Percentiles rank a stretch among this genome's conserved stretches.
phyloP scores from a whole-genome alignment of 1,140 invertebrate species.

The Uloborus diversus region DNA sequence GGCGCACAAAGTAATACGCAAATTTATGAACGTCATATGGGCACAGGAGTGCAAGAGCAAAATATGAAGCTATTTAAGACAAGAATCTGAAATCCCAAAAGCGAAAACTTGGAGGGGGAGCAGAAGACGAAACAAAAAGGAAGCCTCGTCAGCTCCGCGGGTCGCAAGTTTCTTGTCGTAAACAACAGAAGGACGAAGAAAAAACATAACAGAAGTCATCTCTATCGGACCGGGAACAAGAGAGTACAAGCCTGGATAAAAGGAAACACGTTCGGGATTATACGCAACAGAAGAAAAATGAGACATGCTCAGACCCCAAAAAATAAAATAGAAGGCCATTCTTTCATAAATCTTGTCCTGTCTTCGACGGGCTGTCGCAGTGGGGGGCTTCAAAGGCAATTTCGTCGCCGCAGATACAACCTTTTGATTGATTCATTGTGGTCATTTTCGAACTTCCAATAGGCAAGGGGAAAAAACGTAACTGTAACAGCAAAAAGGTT shows the following conservation, averaged over 20 bases:
- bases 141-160: background rate
- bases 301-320: background rate
- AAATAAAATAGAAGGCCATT: background rate
- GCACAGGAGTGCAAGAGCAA: background rate
- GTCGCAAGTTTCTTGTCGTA: background rate
- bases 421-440: conserved; percentile 46
- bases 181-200: background rate
- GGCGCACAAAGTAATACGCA: too few relatives aligned
- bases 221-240: background rate
- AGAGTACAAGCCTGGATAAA: background rate
- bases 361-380: conserved; percentile 32
- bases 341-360: conserved; percentile 41
- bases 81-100: background rate
- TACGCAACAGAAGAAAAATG: background rate
- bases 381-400: conserved; percentile 35
- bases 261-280: background rate
- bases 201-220: background rate
- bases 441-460: conserved; percentile 31
- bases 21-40: too few relatives aligned
- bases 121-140: background rate
- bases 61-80: background rate
- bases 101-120: background rate
- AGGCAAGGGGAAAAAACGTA: background rate
- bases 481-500: conserved; percentile 13
- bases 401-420: conserved; percentile 31